Conservation (phyloP, 2,797 vertebrate species). For the Anas capensis region DNA sequence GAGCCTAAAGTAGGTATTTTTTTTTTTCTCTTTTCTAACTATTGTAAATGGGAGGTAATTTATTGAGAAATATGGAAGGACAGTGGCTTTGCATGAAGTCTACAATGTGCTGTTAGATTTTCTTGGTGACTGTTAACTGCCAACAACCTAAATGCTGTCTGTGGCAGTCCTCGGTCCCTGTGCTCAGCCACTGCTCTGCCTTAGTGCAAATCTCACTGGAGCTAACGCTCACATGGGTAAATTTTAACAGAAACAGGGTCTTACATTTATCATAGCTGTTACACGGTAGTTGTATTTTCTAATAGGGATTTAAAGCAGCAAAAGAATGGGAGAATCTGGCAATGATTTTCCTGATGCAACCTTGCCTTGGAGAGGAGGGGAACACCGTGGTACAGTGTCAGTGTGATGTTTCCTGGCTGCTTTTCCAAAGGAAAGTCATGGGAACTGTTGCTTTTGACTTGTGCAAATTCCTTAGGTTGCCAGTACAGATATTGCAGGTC, state of each 20-base stretch:
- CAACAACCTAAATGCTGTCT: not conserved
- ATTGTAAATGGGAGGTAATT: not conserved
- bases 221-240: fast-evolving
- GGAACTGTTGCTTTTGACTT: not conserved
- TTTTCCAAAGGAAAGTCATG: not conserved
- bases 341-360: fast-evolving
- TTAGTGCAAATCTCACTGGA: not conserved
- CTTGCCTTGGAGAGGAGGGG: not conserved
- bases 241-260: not conserved
- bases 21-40: not conserved
- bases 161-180: not conserved
- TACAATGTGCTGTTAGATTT: not conserved
- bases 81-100: not conserved
- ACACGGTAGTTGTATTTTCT: not conserved
- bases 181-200: not conserved
- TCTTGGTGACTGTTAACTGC: not conserved
- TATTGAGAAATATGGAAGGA: not conserved
- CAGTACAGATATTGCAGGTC: not conserved
- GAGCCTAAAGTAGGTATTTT: slow-evolving; percentile 86
- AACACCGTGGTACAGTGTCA: not conserved
- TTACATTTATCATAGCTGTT: not conserved
- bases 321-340: not conserved
- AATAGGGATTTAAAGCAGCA: not conserved
- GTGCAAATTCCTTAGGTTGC: not conserved
- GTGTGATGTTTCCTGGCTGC: not conserved